Base-by-base conservation (phyloP, 2,113 vertebrate species). In the Girardinichthys multiradiatus region DNA sequence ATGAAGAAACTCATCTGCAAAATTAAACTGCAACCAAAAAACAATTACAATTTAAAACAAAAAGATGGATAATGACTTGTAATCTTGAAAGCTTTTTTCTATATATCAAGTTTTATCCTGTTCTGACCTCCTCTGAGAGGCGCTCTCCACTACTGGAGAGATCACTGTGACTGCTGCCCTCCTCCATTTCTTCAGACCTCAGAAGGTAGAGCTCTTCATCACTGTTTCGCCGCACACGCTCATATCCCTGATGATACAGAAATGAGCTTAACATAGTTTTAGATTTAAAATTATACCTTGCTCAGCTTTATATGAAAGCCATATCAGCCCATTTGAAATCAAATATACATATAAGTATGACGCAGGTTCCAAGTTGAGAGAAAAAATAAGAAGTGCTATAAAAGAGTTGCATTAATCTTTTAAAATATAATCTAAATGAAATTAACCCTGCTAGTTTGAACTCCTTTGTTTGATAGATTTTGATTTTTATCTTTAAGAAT, bases 201-300 rank as follows among this genome's bases (percentile, higher is more conserved):
- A 98, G 84, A 28, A 98, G 85, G 72, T 91, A 95, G 31, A 99
- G 86, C 8, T 98, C 97, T 59, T 99, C 98, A 57, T 99, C 97
- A 0, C 98, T 99, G 75, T 93, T 95, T 11, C 93, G 95, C 21
- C 96, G 93, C 27, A 99, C 89, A 0, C 97, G 95, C 21, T 96
- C 96, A 84, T 99, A 99, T 13, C 98, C 98, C 83, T 96, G 85
- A 72, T 15, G 70, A 71, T 12, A 35, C 11, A 73, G 1, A 57
- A 13, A 69, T 3, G 28, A 2, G 17, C 12, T 10, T 33, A 19
- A 64, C 0, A 14, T 15, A 64, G 29, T 13, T 54, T 35, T 21
- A 48, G 69, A 31, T 51, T 30, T 58, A 64, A 45, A 74, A 6
- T 19, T 13, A 45, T 11, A 45, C 27, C 19, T 60, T 37, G 61